phyloP scores from a whole-genome alignment of 2,113 vertebrate species.

The Parus major region DNA sequence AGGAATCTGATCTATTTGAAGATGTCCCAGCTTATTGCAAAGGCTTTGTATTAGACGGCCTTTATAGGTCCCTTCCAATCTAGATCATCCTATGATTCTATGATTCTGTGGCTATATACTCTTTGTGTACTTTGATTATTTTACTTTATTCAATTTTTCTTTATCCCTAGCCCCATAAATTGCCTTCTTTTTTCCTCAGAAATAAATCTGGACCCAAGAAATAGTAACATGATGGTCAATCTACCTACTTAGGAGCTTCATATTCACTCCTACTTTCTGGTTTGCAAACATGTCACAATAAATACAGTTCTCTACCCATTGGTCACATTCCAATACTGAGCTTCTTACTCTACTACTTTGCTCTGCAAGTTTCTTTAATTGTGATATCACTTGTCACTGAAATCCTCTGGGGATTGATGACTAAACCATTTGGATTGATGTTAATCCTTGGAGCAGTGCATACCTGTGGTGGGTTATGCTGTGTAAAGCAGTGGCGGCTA shows the following conservation, averaged over 20 bases:
- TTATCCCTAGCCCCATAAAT: not conserved
- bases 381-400: not conserved
- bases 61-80: not conserved
- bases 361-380: not conserved
- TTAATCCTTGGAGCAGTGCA: not conserved
- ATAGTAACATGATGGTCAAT: not conserved
- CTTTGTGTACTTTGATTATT: not conserved
- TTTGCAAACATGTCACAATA: not conserved
- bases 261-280: not conserved
- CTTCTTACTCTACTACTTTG: not conserved
- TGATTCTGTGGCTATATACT: not conserved
- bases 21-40: not conserved
- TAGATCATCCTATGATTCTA: not conserved
- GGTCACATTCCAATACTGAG: not conserved
- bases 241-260: not conserved
- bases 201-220: not conserved
- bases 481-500: not conserved
- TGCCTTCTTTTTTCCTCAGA: not conserved
- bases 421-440: not conserved
- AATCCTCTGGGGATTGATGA: not conserved
- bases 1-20: not conserved
- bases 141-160: not conserved
- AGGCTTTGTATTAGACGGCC: not conserved
- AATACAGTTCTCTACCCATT: not conserved
- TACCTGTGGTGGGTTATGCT: not conserved